Percentiles rank a stretch among this genome's conserved stretches.
These are phyloP conservation scores for Hydropotes inermis DNA, from an alignment of 2,113 vertebrate species.

Conservation along the genomic window DNA sequence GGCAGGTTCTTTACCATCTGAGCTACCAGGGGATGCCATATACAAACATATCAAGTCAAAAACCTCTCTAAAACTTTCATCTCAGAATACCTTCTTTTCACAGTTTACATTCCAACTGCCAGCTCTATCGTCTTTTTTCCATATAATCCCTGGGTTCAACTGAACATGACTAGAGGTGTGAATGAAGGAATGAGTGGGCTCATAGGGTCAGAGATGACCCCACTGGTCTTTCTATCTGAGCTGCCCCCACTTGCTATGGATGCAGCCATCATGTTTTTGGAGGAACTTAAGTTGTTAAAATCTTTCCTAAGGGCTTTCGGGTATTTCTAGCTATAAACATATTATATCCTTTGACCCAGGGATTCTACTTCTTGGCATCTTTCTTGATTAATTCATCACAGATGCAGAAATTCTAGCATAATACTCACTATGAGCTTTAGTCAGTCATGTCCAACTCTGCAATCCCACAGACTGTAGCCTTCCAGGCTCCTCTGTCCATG, in stretches of 20 bases:
- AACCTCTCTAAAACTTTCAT: neutral
- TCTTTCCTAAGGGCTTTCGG: neutral
- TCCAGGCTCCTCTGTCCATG: neutral
- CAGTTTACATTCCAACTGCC: neutral
- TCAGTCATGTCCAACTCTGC: neutral
- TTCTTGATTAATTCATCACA: conserved; percentile 19
- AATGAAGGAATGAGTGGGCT: neutral
- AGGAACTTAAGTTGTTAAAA: neutral
- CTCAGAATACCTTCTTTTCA: neutral
- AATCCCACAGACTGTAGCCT: neutral
- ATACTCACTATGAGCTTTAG: neutral
- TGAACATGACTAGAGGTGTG: neutral
- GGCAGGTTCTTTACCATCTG: neutral
- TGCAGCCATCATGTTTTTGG: neutral
- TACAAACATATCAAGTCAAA: neutral
- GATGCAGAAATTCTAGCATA: neutral
- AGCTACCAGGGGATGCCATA: neutral
- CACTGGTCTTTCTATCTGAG: neutral
- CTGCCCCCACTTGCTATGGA: neutral
- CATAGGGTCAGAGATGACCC: neutral
- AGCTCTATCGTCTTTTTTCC: neutral
- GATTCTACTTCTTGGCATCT: neutral
- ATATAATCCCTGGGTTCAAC: neutral
- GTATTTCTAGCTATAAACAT: neutral
- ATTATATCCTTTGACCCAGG: neutral